A percentile compares a stretch with the other conserved stretches of the same genome.
These are phyloP conservation scores for Ectemnius continuus DNA, from an alignment of 2,888 invertebrate genomes.

Conservation along the genomic window DNA sequence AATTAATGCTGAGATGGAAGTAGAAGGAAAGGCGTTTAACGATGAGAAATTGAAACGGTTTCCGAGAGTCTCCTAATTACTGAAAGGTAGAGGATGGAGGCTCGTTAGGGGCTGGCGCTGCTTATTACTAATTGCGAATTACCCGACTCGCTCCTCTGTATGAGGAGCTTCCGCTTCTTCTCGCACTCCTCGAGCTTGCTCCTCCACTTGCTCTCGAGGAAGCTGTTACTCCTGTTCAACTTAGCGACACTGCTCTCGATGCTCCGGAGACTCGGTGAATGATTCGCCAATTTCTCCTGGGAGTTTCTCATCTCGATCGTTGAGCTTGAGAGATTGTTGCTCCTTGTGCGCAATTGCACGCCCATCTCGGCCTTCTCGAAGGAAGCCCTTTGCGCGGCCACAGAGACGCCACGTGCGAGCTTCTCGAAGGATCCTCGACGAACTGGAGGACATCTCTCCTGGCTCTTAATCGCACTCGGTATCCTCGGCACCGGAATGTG, in stretches of 20 bases:
- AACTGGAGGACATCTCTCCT: slow-evolving; percentile 64
- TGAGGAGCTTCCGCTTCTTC: slow-evolving; percentile 83
- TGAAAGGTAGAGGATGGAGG: slow-evolving; percentile 10
- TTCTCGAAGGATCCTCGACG: slow-evolving; percentile 65
- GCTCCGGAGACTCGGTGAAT: slow-evolving; percentile 28
- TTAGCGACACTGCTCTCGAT: slow-evolving; percentile 39
- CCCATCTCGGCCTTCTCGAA: slow-evolving; percentile 72
- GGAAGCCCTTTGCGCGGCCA: slow-evolving; percentile 74
- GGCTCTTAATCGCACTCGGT: slow-evolving; percentile 60
- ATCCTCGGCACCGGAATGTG: slow-evolving; percentile 74
- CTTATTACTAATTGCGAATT: slow-evolving; percentile 69
- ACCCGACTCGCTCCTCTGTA: slow-evolving; percentile 87
- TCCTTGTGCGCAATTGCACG: slow-evolving; percentile 48
- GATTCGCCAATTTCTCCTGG: slow-evolving; percentile 40
- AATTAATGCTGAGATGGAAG: slow-evolving; percentile 19
- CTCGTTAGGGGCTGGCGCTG: slow-evolving; percentile 16
- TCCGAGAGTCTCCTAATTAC: slow-evolving; percentile 21
- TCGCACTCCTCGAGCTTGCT: slow-evolving; percentile 86
- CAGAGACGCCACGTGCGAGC: slow-evolving; percentile 65
- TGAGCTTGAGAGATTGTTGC: slow-evolving; percentile 50
- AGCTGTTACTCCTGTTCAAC: slow-evolving; percentile 68
- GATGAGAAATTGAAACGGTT: slow-evolving; percentile 36
- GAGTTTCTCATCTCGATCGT: slow-evolving; percentile 51
- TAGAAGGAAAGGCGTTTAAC: slow-evolving; percentile 26
- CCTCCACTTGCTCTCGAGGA: slow-evolving; percentile 80